Base-by-base conservation (phyloP, 2,797 vertebrate genomes). In the Miichthys miiuy region DNA sequence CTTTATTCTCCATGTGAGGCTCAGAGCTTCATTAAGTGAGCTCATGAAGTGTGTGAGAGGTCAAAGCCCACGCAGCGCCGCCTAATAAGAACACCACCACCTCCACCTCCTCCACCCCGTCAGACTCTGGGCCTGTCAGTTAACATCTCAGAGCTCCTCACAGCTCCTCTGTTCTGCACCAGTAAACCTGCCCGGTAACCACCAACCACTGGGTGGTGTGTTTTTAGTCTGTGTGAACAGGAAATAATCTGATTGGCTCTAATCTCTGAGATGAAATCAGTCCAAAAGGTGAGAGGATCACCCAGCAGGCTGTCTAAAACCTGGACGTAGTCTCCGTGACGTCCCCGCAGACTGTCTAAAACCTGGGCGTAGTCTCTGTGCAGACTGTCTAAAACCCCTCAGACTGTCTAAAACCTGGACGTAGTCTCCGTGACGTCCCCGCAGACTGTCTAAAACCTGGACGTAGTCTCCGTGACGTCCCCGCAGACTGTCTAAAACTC, bases 21-120 rank as follows among this genome's bases (percentile, higher is more conserved):
- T 58, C 65, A 8, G 56, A 25, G 64, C 81, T 88, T 86, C 87
- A 85, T 84, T 77, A 80, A 83, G 76, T 80, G 86, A 87, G 80
- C 89, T 87, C 81, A 84, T 89, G 78, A 92, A 93, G 91, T 90
- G 88, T 92, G 91, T 88, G 82, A 92, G 82, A 88, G 91, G 90
- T 92, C 91, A 92, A 44, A 81, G 79, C 85, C 82, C 92, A 92
- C n/a, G 86, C 89, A 76, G 88, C 46, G 91, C 78, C 57, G 82
- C 87, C 79, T 88, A 85, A 91, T 88, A 90, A 89, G 90, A 88
- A 77, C 82, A 79, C 38, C 70, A 62, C 14, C 74, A 25, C 66
- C 64, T 56, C 68, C 50, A 18, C 62, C 77, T 51, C 80, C 80
- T 34, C 46, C 30, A 4, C 55, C 77, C 64, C 54, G 10, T 48